Evolutionary conservation across 2,113 vertebrate genomes (phyloP), one percentile per base, ranked within the genome.

Genomic region (Rhea americana): DNA sequence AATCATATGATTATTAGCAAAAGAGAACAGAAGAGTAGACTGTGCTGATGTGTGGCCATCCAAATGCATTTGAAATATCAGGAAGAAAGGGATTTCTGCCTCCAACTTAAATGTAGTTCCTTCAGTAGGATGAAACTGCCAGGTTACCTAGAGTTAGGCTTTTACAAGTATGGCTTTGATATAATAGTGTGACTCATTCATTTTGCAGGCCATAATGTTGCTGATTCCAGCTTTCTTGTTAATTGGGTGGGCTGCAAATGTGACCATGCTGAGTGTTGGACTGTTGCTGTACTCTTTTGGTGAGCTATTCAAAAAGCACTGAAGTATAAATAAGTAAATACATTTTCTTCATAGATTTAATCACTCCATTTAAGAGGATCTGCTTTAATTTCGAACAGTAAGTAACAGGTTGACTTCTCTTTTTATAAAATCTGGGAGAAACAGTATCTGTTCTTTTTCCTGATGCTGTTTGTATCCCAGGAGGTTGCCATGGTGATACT

Each of bases 211-310:
- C 21, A 98, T 99, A 70, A 2, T 98, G 79, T 50, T 98, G 79
- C 97, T 99, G 80, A 97, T 99, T 55, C 99, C 99, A 43, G 99
- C 98, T 11, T 99, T 99, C 94, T 28, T 99, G 59, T 92, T 99
- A 63, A 97, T 99, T 45, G 99, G 99, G 76, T 98, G 99, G 93
- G 98, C 98, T 4, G 96, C 89, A 90, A 98, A 98, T 17, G 79
- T 98, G 90, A 95, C 96, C 0, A 5, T 98, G 93, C 98, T 99
- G 79, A 98, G 98, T 24, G 19, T 62, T 2, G 99, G 99, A 19
- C 97, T 99, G 73, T 82, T 98, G 56, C 96, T 99, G 4, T 99
- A 99, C 93, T 98, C 99, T 5, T 99, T 99, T 6, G 99, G 99
- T 99, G 97, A 99, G 98, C 63, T 65, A 4, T 30, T 94, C 87